A percentile compares a stretch with the other conserved stretches of the same genome.
Conservation (phyloP, 1,140 invertebrate genomes). For the Chlorops oryzae region DNA sequence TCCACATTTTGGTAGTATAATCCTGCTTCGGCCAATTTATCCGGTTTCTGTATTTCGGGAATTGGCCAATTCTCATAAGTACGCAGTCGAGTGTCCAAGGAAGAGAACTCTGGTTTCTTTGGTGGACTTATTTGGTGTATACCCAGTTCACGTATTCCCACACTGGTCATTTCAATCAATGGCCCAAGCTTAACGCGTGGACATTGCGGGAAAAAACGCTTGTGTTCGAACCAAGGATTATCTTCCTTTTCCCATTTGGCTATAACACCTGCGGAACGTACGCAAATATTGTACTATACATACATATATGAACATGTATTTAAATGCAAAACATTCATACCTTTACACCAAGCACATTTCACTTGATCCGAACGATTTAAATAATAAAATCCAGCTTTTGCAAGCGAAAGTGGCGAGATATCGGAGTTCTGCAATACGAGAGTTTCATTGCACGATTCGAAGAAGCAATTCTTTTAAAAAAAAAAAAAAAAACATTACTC, state of each 20-base stretch:
- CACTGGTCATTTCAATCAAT: constrained; percentile 38
- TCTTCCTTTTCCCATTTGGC: constrained; percentile 66
- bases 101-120: constrained; percentile 56
- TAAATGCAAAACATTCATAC: no score
- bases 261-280: no score
- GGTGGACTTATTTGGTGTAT: constrained; percentile 59
- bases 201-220: constrained; percentile 64
- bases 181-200: constrained; percentile 47
- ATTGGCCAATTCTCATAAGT: constrained; percentile 62
- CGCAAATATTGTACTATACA: no score
- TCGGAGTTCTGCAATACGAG: constrained; percentile 41
- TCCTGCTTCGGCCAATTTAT: constrained; percentile 64
- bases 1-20: constrained; percentile 66
- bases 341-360: constrained; percentile 71
- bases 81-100: constrained; percentile 57
- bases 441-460: background rate
- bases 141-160: constrained; percentile 55
- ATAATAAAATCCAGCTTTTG: constrained; percentile 64
- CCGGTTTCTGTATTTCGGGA: constrained; percentile 57
- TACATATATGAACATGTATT: no score
- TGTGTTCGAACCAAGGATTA: constrained; percentile 70
- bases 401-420: constrained; percentile 63
- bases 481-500: constrained; percentile 24
- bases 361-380: constrained; percentile 56
- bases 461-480: background rate